Evolutionary conservation across 2,113 vertebrate species (phyloP).

Genomic region (Macrotis lagotis): DNA sequence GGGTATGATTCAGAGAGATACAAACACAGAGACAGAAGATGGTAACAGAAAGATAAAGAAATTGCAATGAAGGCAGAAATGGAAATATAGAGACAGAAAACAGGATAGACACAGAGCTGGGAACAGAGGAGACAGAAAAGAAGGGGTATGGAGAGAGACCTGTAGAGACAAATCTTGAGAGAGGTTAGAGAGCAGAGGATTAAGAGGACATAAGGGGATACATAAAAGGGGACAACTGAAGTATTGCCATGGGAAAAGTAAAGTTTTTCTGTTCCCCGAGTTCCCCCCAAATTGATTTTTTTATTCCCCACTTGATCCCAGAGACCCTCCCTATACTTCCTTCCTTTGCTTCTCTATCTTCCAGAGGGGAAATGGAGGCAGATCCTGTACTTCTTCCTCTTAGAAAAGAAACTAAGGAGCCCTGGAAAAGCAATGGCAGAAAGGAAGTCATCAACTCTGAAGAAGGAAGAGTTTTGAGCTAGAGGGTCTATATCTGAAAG

Average conservation of each 20-base stretch:
- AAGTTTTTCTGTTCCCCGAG: neutral
- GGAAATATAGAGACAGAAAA: neutral
- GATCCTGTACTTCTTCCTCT: neutral
- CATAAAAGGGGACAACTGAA: neutral
- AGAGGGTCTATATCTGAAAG: neutral
- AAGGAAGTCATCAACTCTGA: neutral
- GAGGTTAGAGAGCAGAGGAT: neutral
- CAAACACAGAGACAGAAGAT: neutral
- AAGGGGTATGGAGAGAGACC: neutral
- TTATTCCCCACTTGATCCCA: too few species aligned
- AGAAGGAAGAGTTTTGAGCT: neutral
- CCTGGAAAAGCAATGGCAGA: neutral
- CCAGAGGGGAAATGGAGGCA: neutral
- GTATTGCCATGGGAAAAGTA: neutral
- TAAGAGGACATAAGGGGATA: neutral
- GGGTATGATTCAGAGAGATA: neutral
- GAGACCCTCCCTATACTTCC: neutral
- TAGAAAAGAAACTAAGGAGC: neutral
- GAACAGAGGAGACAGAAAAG: neutral
- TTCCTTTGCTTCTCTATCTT: neutral
- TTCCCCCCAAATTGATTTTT: too few species aligned
- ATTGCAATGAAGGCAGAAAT: neutral
- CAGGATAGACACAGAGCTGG: neutral
- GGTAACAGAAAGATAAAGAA: neutral
- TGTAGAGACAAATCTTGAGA: neutral